phyloP scores from a whole-genome alignment of 2,113 vertebrate genomes.

The Zosterops japonicus region DNA sequence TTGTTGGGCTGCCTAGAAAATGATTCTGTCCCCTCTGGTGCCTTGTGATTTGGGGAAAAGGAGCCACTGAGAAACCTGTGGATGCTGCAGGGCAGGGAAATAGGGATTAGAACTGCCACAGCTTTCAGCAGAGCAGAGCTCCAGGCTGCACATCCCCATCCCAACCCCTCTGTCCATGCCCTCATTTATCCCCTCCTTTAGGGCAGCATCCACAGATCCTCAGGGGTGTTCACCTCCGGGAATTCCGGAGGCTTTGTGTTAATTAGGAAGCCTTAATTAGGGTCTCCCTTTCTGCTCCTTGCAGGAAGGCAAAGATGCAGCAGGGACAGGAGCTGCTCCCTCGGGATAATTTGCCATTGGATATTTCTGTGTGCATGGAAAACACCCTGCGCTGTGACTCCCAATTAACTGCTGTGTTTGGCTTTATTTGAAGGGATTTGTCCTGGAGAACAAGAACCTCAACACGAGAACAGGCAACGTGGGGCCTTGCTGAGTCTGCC shows the following conservation, averaged over 20 bases:
- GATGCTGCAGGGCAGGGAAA: not conserved
- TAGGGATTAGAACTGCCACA: not conserved
- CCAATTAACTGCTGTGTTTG: not conserved
- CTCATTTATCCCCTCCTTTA: not conserved
- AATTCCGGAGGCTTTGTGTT: not conserved
- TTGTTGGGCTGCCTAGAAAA: not conserved
- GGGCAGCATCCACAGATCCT: not conserved
- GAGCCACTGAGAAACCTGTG: not conserved
- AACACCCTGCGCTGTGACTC: not conserved
- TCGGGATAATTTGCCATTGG: not conserved
- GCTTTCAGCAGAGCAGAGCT: not conserved
- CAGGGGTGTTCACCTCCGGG: not conserved
- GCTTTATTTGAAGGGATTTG: not conserved
- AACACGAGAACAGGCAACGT: not conserved
- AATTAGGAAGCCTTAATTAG: not conserved
- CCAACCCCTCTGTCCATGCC: not conserved
- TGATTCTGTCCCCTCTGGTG: not conserved
- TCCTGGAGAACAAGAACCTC: not conserved
- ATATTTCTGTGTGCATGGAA: not conserved
- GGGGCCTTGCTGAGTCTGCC: not conserved
- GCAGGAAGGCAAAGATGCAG: not conserved
- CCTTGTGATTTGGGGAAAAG: not conserved
- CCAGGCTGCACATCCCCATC: not conserved
- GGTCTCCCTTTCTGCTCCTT: not conserved
- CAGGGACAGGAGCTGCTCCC: not conserved